Evolutionary conservation across 2,888 invertebrate genomes (phyloP).

Genomic region (Catocala nupta): DNA sequence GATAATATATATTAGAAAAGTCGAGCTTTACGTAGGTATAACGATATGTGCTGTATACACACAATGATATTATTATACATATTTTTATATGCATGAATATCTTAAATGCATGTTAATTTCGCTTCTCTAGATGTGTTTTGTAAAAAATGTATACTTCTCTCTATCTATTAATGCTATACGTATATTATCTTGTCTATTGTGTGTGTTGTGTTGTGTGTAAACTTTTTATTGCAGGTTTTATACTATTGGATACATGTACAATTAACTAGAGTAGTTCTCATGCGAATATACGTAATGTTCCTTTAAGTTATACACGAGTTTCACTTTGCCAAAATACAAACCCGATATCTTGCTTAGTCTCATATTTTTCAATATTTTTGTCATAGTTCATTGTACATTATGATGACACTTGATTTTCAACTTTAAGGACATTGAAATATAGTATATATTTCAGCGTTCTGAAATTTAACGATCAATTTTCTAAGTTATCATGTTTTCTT

Average conservation of each 20-base stretch:
- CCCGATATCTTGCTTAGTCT: too few species aligned
- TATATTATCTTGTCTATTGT: constrained; percentile 26
- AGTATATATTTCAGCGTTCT: constrained; percentile 41
- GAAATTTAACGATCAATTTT: constrained; percentile 46
- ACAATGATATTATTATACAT: constrained; percentile 12
- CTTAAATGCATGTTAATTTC: constrained; percentile 16
- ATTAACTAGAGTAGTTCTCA: constrained; percentile 25
- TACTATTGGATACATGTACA: constrained; percentile 36
- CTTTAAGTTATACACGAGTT: neutral
- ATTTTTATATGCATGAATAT: constrained; percentile 19
- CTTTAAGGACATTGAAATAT: constrained; percentile 29
- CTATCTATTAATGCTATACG: constrained; percentile 19
- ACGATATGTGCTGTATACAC: constrained; percentile 26
- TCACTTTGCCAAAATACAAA: neutral
- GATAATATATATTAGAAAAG: constrained; percentile 34
- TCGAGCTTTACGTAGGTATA: constrained; percentile 45
- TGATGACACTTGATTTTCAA: constrained; percentile 25
- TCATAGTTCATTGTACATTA: constrained; percentile 50
- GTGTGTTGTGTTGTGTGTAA: constrained; percentile 33
- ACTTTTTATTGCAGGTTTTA: constrained; percentile 6
- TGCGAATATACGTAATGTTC: neutral
- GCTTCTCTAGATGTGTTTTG: constrained; percentile 39
- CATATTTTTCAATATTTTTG: constrained; percentile 8
- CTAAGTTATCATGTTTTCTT: constrained; percentile 45
- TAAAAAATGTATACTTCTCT: constrained; percentile 22